Evolutionary conservation across 2,113 vertebrate species (phyloP), one percentile per base, ranked within the genome.

Genomic region (Muntiacus reevesi): DNA sequence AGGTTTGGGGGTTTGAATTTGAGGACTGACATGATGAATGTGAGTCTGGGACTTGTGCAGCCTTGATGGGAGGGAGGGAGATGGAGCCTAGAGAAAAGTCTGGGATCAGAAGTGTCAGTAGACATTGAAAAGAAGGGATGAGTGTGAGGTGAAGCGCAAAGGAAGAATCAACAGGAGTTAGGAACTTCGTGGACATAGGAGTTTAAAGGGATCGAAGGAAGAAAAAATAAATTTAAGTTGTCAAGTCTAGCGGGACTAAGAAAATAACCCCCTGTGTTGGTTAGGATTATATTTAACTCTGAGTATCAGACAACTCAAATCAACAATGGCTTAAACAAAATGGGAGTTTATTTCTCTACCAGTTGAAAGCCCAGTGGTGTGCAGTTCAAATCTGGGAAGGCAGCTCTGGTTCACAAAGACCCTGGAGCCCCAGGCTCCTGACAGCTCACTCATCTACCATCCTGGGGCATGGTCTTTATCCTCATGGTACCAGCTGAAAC

Each of bases 241-340:
- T 94, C 78, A 95, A 78, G 47, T 79, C 76, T 50, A 71, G 23
- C 0, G 25, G 33, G 94, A 95, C 79, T 50, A 74, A 94, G 78
- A 60, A 74, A 94, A 52, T 40, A 90, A 60, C 19, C 19, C 12
- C 7, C 60, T 88, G 28, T 78, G 71, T 86, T 88, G 54, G 76
- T 79, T 95, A 82, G 89, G 86, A 67, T 78, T 89, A 62, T 83
- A 83, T 91, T 89, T 85, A 94, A 91, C 28, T 57, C n/a, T 87
- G 81, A 95, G 45, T 85, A 50, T 60, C 92, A 86, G 96, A 81
- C 45, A 30, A 87, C 21, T 54, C 76, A 88, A 76, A 87, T 94
- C 89, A 90, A 71, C 67, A 60, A 36, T 52, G 87, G 30, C 79
- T 82, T 84, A 50, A 62, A 64, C 50, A 64, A 91, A 97, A 90